Conservation (phyloP, 2,113 vertebrate genomes). For the Spheniscus mendiculus region DNA sequence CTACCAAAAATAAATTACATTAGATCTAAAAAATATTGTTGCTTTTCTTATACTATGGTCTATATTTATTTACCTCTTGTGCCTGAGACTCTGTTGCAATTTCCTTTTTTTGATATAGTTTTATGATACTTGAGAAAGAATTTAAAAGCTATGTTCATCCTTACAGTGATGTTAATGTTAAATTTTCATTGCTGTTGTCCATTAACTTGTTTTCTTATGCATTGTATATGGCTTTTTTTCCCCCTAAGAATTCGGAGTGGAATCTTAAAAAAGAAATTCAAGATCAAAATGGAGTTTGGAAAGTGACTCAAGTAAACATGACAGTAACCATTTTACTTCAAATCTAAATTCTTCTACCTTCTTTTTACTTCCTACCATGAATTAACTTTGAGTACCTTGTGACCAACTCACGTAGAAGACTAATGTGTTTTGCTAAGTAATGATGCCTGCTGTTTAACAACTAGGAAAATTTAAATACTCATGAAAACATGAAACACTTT, state of each 20-base stretch:
- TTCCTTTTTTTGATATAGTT: not conserved
- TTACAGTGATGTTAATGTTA: not conserved
- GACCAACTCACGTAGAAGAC: not conserved
- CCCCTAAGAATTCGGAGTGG: constrained; percentile 27
- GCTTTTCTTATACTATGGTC: not conserved
- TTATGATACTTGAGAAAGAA: not conserved
- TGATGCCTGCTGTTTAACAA: not conserved
- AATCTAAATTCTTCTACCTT: constrained; percentile 10
- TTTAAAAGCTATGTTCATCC: not conserved
- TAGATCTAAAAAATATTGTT: not conserved
- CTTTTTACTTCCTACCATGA: constrained; percentile 31
- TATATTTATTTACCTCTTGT: not conserved
- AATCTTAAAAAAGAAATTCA: constrained; percentile 60
- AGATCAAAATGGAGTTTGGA: not conserved
- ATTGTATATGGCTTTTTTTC: not conserved
- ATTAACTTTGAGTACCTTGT: constrained; percentile 35
- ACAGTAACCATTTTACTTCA: not conserved
- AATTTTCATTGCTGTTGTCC: not conserved
- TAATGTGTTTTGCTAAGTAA: constrained; percentile 38
- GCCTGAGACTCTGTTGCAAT: not conserved
- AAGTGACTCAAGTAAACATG: constrained; percentile 63
- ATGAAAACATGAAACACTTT: constrained; percentile 27
- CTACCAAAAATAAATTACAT: not conserved
- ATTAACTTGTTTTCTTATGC: not conserved
- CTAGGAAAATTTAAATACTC: constrained; percentile 1